These are phyloP conservation scores for Scrobipalpa atriplicella DNA, from an alignment of 2,888 invertebrate species.

Conservation along the genomic window DNA sequence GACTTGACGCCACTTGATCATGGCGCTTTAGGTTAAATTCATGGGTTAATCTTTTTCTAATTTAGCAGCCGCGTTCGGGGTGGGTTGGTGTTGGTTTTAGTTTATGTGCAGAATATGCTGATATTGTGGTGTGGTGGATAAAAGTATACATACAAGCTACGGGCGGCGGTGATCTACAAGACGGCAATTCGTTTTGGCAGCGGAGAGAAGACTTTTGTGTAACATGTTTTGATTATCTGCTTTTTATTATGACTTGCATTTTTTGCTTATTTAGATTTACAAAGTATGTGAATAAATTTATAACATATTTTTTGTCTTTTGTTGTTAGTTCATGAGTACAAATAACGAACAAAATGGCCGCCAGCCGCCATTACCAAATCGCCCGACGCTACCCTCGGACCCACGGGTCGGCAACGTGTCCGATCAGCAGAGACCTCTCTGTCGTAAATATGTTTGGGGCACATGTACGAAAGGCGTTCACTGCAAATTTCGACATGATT, in stretches of 20 bases:
- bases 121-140: slow-evolving; percentile 3
- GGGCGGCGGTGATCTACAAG: slow-evolving; percentile 3
- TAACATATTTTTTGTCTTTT: slow-evolving; percentile 19
- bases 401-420: slow-evolving; percentile 41
- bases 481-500: slow-evolving; percentile 62
- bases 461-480: slow-evolving; percentile 59
- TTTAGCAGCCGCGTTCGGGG: not conserved
- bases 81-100: not conserved
- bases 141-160: not conserved
- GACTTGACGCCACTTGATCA: not conserved
- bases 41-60: not conserved
- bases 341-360: slow-evolving; percentile 60
- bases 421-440: slow-evolving; percentile 45
- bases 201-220: not conserved
- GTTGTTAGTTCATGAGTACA: slow-evolving; percentile 49
- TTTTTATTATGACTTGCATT: not conserved
- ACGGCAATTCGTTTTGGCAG: not conserved
- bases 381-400: slow-evolving; percentile 39
- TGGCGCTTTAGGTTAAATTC: not conserved
- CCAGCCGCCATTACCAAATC: slow-evolving; percentile 52
- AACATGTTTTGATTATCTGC: not conserved
- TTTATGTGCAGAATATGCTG: not conserved
- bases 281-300: not conserved
- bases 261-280: too few species aligned
- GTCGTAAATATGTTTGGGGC: slow-evolving; percentile 69